Percentiles rank a stretch among this genome's conserved stretches.
phyloP scores from a whole-genome alignment of 2,888 invertebrate genomes.

The Drosophila anomalata region DNA sequence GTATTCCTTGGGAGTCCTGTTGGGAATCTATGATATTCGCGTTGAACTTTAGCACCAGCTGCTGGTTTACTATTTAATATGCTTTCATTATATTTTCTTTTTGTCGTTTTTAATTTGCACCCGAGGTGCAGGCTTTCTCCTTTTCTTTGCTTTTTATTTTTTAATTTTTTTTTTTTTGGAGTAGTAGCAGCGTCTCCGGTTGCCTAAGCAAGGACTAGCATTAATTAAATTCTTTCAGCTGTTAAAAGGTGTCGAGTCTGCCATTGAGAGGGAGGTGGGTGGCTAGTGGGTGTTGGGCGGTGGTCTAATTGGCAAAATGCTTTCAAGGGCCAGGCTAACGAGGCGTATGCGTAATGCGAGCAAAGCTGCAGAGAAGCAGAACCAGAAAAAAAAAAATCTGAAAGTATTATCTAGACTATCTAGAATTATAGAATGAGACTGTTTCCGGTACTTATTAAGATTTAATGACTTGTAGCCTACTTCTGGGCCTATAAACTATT shows the following conservation, averaged over 20 bases:
- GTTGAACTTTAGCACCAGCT: not conserved
- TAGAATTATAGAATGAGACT: no score
- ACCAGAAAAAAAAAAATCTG: not conserved
- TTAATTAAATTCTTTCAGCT: slow-evolving; percentile 72
- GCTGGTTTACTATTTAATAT: slow-evolving; percentile 21
- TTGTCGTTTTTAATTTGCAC: slow-evolving; percentile 32
- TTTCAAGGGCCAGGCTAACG: slow-evolving; percentile 36
- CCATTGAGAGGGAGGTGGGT: slow-evolving; percentile 9
- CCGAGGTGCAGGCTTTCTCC: not conserved
- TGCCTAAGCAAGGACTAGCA: slow-evolving; percentile 58
- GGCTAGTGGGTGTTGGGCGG: not conserved
- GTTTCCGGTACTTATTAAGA: no score
- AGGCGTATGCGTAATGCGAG: slow-evolving; percentile 53
- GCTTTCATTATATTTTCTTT: slow-evolving; percentile 11
- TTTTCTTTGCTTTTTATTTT: slow-evolving; percentile 15
- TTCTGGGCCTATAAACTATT: no score
- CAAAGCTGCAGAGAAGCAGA: slow-evolving; percentile 11
- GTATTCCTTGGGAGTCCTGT: not conserved
- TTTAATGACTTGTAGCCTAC: no score
- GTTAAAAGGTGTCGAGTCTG: slow-evolving; percentile 58
- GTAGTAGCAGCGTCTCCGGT: slow-evolving; percentile 11
- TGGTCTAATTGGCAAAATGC: slow-evolving; percentile 59
- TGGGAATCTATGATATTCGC: slow-evolving; percentile 1
- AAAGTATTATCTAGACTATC: no score
- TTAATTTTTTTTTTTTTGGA: not conserved